Conservation (phyloP, 2,888 invertebrate species). For the Erebia aethiops region DNA sequence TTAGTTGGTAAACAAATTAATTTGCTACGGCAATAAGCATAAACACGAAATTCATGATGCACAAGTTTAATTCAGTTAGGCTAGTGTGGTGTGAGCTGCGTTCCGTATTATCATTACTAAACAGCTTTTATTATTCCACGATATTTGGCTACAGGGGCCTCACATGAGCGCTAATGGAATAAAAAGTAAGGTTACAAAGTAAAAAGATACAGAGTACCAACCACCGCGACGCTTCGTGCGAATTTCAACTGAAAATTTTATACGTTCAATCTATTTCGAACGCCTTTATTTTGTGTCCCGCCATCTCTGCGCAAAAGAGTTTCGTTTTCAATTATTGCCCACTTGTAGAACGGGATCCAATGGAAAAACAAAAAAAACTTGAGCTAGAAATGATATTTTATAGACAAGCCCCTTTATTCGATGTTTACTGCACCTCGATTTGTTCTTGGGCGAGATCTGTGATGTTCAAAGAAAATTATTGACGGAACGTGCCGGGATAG, state of each 20-base stretch:
- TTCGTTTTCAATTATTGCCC: slow-evolving; percentile 83
- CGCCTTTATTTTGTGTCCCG: slow-evolving; percentile 80
- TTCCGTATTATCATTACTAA: slow-evolving; percentile 80
- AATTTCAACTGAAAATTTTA: slow-evolving; percentile 83
- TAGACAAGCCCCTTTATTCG: slow-evolving; percentile 76
- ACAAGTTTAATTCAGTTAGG: slow-evolving; percentile 75
- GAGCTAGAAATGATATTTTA: slow-evolving; percentile 80
- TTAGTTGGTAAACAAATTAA: slow-evolving; percentile 57
- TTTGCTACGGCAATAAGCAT: slow-evolving; percentile 61
- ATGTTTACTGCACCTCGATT: slow-evolving; percentile 80
- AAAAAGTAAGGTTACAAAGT: slow-evolving; percentile 83
- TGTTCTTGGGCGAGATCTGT: slow-evolving; percentile 74
- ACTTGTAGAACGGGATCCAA: slow-evolving; percentile 80
- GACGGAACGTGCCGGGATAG: slow-evolving; percentile 76
- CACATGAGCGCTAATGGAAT: slow-evolving; percentile 82
- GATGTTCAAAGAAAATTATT: slow-evolving; percentile 80
- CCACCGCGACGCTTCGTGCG: slow-evolving; percentile 78
- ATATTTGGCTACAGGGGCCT: slow-evolving; percentile 80
- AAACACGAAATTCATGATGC: slow-evolving; percentile 64
- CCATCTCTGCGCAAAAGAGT: slow-evolving; percentile 76
- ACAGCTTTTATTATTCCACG: slow-evolving; percentile 82
- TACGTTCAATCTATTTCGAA: slow-evolving; percentile 82
- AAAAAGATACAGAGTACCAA: slow-evolving; percentile 80
- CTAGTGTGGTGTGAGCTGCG: slow-evolving; percentile 66
- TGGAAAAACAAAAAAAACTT: slow-evolving; percentile 71